Evolutionary conservation across 2,113 vertebrate genomes (phyloP).

Genomic region (Echinops telfairi): DNA sequence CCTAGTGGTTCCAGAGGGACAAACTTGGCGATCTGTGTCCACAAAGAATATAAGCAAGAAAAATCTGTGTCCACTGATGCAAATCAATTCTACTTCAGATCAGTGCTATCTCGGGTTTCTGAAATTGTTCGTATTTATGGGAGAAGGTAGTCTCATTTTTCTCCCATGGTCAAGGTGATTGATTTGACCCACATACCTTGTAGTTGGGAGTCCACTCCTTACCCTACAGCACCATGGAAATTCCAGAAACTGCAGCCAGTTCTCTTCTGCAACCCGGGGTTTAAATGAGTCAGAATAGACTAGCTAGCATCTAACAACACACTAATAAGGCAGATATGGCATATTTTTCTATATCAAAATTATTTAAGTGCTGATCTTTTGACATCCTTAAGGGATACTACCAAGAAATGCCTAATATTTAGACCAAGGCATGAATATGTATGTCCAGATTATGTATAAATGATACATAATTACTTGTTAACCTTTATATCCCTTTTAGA

Average conservation of each 20-base stretch:
- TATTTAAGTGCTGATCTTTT: constrained; percentile 35
- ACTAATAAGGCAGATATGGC: background rate
- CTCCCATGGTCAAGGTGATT: no score
- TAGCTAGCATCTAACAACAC: no score
- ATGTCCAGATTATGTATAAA: constrained; percentile 68
- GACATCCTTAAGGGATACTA: constrained; percentile 48
- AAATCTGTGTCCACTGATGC: background rate
- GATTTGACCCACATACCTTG: no score
- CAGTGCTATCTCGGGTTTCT: no score
- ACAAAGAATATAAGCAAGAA: background rate
- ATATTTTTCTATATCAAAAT: constrained; percentile 26
- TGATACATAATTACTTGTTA: constrained; percentile 68
- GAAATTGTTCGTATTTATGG: no score
- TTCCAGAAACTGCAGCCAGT: background rate
- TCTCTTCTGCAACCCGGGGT: background rate
- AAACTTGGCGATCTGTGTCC: background rate
- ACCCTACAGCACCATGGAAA: no score
- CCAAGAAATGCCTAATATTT: constrained; percentile 36
- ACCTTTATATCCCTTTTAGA: constrained; percentile 64
- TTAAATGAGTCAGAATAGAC: background rate
- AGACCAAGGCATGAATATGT: constrained; percentile 63
- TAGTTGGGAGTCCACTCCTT: no score
- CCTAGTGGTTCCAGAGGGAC: background rate
- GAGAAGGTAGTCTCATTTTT: no score
- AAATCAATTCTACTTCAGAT: no score